Evolutionary conservation across 35 echinoderm and acorn worm genomes (phyloP), one percentile per base, ranked within the genome.

Genomic region (Hemicentrotus pulcherrimus): DNA sequence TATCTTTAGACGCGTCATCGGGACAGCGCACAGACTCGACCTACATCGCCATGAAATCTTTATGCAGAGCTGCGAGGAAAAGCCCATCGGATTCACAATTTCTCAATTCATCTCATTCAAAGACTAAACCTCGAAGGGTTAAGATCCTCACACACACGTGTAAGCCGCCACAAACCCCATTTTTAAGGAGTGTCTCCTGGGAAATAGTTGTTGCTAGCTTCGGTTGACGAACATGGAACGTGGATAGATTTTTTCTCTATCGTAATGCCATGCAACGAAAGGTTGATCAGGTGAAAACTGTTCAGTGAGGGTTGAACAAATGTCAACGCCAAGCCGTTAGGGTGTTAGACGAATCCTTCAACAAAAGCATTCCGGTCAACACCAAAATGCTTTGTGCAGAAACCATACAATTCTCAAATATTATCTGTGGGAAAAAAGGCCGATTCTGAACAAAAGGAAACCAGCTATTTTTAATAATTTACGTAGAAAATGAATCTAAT

Each of bases 111-210:
- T 78, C 28, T 78, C 65, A 78, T 78, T 18, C 4, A 78, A 78
- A 78, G 65, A 28, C 65, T 28, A 78, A 78, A 78, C 65, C 65
- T 28, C 65, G 28, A 78, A 78, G 65, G 65, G 65, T 78, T 78
- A 78, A 78, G 65, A 78, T 78, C 65, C 65, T 78, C 65, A 78
- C 65, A 78, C 19, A 78, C 22, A 28, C 22, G 5, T 78, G 65
- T 78, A 78, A 78, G 65, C 65, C 65, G 65, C 65, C 5, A 78
- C 65, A 78, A 78, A 78, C 65, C 65, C 65, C 65, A 78, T 78
- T 78, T 78, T 78, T n/a, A 78, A n/a, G 65, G 28, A 78, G 65
- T 28, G 65, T 78, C 65, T 78, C 65, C 65, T 28, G 65, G 65
- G 65, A 28, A 78, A 78, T 78, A 78, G 65, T 78, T 78, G 24